Base-by-base conservation (phyloP, 1,140 invertebrate genomes). In the Cotesia chilonis region DNA sequence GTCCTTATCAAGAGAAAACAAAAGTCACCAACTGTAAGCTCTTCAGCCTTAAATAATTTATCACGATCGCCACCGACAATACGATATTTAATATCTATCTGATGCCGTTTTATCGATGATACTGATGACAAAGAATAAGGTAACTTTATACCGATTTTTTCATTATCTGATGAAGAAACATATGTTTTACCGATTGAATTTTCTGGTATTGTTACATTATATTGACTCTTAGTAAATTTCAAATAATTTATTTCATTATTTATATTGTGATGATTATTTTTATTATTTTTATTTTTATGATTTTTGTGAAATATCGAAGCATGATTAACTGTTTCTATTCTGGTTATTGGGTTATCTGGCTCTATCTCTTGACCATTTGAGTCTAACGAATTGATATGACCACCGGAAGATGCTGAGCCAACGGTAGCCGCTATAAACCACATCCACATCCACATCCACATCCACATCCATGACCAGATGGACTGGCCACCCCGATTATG, bases 1-100 rank as follows among this genome's bases (percentile, higher is more conserved):
- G 94, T 97, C 76, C 96, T 89, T 70, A 98, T 91, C 38, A 93
- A 88, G 28, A 98, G 89, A 83, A 98, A 99, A 85, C 93, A 96
- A 88, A 98, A 98, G 87, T 98, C 95, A 20, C 96, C 96, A 9
- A 98, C 93, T 37, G 91, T 85, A 12, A 91, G 88, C 67, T 95
- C 92, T 82, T 98, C 96, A 0, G 95, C 94, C 83, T 96, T 97
- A 88, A 99, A 99, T 81, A 98, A 93, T 80, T 94, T 94, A 70
- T 95, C 92, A 36, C 91, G 90, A 84, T 98, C 95, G 36, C 96
- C 95, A 74, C 90, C 90, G 12, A 92, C 88, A 82, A 98, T 96
- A 77, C 92, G 92, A 84, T 92, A 96, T 72, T 92, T 91, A 10
- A 98, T 89, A 70, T 92, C 90, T 9, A 89, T 72, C 83, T 88